Conservation (phyloP, 2,888 invertebrate species). For the Zele albiditarsus region DNA sequence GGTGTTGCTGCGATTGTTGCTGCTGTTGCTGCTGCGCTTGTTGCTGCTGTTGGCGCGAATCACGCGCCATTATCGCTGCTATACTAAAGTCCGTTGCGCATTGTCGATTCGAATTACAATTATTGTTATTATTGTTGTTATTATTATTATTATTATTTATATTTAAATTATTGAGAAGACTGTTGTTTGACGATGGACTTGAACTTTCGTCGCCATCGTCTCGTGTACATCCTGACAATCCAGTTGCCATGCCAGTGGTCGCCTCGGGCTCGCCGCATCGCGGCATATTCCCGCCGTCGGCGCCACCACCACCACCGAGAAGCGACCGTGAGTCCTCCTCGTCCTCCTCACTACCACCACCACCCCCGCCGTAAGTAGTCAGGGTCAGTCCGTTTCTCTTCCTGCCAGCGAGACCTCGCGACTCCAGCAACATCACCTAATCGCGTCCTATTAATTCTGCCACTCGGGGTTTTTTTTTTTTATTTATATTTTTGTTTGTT, state of each 20-base stretch:
- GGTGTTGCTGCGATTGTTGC: constrained; percentile 63
- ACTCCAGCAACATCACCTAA: constrained; percentile 72
- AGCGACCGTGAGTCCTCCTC: constrained; percentile 74
- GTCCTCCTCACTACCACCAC: constrained; percentile 79
- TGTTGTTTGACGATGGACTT: constrained; percentile 72
- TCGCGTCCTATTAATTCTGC: constrained; percentile 66
- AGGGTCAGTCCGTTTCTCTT: constrained; percentile 72
- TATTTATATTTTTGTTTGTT: constrained; percentile 20
- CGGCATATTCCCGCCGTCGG: constrained; percentile 73
- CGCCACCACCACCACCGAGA: constrained; percentile 62
- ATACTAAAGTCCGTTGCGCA: constrained; percentile 97
- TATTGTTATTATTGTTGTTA: constrained; percentile 61
- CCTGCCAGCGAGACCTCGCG: constrained; percentile 71
- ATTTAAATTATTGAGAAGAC: constrained; percentile 62
- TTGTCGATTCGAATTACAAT: constrained; percentile 77
- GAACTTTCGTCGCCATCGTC: constrained; percentile 79
- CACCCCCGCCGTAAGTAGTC: constrained; percentile 71
- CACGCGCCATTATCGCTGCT: constrained; percentile 93
- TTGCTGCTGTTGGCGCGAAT: constrained; percentile 74
- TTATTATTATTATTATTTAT: constrained; percentile 55
- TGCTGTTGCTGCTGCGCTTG: constrained; percentile 78
- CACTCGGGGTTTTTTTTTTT: constrained; percentile 67
- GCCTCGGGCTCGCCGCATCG: constrained; percentile 70
- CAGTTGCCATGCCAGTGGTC: constrained; percentile 55
- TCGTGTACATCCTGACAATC: constrained; percentile 73